Base-by-base conservation (phyloP, 2,113 vertebrate genomes). In the Myotis davidii region DNA sequence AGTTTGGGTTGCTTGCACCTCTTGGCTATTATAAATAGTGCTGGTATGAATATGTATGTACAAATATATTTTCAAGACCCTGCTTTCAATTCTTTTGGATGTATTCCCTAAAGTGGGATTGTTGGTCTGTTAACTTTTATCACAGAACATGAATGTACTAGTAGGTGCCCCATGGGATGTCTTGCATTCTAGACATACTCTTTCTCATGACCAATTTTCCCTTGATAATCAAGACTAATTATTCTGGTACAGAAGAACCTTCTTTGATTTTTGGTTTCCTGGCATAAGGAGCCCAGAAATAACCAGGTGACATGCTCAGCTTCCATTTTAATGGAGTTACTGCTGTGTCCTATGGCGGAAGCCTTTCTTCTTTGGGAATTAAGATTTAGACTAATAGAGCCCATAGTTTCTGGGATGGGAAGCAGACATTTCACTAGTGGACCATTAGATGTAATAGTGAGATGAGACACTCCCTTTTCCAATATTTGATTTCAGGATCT, bases 261-360 rank as follows among this genome's bases (percentile, higher is more conserved):
- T 56, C 32, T 50, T 90, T 90, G 32, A n/a, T 78, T 32, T 90
- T 90, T 70, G 59, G 10, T 78, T 85, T 90, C 56, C 61, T 90
- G n/a, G 64, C 16, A 85, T 39, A 65, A 78, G n/a, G 27, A 27
- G n/a, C 25, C 34, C n/a, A 67, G 54, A 50, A 69, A 52, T 78
- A 74, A 85, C 25, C 5, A n/a, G 50, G n/a, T 72, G n/a, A 29
- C 14, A n/a, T 79, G 86, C 34, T 79, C 7, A 27, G 73, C 50
- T 77, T 85, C 14, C 11, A 64, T 86, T 79, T 78, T 64, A 39
- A 50, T 79, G 52, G 72, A 79, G 32, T 39, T 21, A 32, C 73
- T 64, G 54, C 42, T 74, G 7, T 81, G 77, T 27, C 54, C 42
- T 16, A n/a, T 59, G 39, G 64, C 42, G 5, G 39, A 84, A 89